phyloP scores from a whole-genome alignment of 2,888 invertebrate genomes.

The Stramonita haemastoma region DNA sequence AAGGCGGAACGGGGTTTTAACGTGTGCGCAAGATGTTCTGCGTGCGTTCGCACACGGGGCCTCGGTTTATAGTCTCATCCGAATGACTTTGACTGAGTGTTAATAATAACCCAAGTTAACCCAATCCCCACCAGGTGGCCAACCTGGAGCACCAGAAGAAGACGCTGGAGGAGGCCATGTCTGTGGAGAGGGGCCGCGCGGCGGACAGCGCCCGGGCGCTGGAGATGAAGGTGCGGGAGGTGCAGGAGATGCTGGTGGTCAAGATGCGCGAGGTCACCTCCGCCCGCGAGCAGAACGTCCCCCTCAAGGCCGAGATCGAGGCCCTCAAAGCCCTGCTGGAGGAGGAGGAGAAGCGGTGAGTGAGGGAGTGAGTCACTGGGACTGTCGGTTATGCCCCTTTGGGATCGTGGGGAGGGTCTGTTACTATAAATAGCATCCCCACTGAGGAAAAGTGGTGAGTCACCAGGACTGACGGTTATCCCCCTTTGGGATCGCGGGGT shows the following conservation, averaged over 20 bases:
- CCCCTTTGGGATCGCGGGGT: no score
- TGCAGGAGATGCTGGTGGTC: slow-evolving; percentile 71
- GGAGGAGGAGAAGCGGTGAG: slow-evolving; percentile 66
- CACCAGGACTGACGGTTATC: no score
- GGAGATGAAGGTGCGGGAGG: slow-evolving; percentile 69
- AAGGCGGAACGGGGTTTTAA: no score
- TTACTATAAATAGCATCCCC: no score
- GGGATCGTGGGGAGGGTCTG: no score
- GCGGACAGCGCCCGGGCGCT: slow-evolving; percentile 61
- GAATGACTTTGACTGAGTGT: no score
- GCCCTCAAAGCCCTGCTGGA: slow-evolving; percentile 70
- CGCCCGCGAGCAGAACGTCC: slow-evolving; percentile 67
- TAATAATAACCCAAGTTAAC: no score
- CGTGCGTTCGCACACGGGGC: no score
- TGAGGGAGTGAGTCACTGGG: background rate
- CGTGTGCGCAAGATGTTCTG: no score
- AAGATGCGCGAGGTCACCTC: slow-evolving; percentile 72
- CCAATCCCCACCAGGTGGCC: slow-evolving; percentile 55
- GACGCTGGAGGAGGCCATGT: slow-evolving; percentile 62
- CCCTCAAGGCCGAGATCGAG: slow-evolving; percentile 74
- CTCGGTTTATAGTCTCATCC: no score
- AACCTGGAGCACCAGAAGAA: slow-evolving; percentile 65
- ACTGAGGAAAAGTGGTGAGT: no score
- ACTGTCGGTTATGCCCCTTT: no score
- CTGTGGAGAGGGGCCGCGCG: slow-evolving; percentile 58